Conservation (phyloP, 2,113 vertebrate genomes). For the Gymnorhina tibicen region DNA sequence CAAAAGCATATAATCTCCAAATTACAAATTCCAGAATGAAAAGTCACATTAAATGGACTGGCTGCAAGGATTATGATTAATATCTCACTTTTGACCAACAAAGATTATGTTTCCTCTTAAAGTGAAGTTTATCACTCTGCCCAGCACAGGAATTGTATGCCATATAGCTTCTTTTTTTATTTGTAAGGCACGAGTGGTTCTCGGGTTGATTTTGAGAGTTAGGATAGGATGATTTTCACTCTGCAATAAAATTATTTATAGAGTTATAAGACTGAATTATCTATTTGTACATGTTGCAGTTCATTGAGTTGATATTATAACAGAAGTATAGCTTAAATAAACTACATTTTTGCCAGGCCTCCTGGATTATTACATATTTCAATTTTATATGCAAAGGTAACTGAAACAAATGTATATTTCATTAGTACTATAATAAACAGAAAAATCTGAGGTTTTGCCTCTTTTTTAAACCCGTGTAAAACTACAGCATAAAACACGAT, state of each 20-base stretch:
- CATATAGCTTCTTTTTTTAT: neutral
- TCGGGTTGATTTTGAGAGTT: neutral
- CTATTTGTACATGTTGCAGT: neutral
- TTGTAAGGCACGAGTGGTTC: neutral
- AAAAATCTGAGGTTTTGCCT: neutral
- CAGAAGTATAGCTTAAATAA: neutral
- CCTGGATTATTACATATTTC: neutral
- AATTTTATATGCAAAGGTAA: slow-evolving; percentile 12
- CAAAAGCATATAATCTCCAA: neutral
- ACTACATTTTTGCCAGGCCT: neutral
- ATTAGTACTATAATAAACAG: slow-evolving; percentile 34
- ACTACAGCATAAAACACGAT: neutral
- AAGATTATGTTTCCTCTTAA: neutral
- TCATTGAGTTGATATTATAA: neutral
- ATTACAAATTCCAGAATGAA: neutral
- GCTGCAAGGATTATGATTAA: neutral
- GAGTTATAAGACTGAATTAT: neutral
- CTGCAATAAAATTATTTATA: slow-evolving; percentile 28
- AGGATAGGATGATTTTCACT: neutral
- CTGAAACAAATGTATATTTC: slow-evolving; percentile 44
- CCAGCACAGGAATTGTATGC: neutral
- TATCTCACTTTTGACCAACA: neutral
- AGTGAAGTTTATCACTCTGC: neutral
- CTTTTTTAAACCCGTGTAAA: neutral
- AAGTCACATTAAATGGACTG: neutral